Percentiles rank a stretch among this genome's conserved stretches.
Conservation (phyloP, 2,113 vertebrate species). For the Craseonycteris thonglongyai region DNA sequence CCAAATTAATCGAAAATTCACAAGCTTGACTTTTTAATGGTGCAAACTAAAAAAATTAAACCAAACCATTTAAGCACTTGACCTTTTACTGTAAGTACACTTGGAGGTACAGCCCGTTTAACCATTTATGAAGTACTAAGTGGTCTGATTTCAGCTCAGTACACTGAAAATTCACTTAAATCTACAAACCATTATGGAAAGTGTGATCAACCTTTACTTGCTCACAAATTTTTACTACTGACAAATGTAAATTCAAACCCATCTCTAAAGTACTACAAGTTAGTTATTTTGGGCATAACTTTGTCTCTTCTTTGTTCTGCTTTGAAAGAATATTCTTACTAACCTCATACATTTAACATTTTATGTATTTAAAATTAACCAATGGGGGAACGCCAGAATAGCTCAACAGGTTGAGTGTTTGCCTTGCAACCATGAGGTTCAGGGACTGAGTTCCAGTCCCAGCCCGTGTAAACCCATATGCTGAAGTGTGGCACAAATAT, state of each 20-base stretch:
- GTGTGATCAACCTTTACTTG: background rate
- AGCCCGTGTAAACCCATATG: no score
- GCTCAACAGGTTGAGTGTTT: no score
- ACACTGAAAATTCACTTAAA: slow-evolving; percentile 1
- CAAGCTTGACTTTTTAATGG: background rate
- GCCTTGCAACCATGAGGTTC: no score
- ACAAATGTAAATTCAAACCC: slow-evolving; percentile 1
- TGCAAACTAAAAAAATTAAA: slow-evolving; percentile 32
- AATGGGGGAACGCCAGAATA: no score
- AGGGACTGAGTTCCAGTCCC: no score
- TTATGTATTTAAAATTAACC: slow-evolving; percentile 11
- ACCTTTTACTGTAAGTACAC: background rate
- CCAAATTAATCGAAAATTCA: slow-evolving; percentile 25
- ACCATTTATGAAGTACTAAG: slow-evolving; percentile 29
- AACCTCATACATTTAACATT: background rate
- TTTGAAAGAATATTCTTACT: slow-evolving; percentile 18
- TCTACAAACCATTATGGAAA: slow-evolving; percentile 17
- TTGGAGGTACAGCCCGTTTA: background rate
- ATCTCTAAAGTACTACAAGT: background rate
- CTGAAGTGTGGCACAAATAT: no score
- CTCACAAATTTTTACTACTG: no score
- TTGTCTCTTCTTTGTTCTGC: background rate
- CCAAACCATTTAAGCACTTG: background rate
- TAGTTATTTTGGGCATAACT: background rate
- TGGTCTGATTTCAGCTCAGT: background rate